Base-by-base conservation (phyloP, 2,888 invertebrate genomes). In the Tiliacea citrago region DNA sequence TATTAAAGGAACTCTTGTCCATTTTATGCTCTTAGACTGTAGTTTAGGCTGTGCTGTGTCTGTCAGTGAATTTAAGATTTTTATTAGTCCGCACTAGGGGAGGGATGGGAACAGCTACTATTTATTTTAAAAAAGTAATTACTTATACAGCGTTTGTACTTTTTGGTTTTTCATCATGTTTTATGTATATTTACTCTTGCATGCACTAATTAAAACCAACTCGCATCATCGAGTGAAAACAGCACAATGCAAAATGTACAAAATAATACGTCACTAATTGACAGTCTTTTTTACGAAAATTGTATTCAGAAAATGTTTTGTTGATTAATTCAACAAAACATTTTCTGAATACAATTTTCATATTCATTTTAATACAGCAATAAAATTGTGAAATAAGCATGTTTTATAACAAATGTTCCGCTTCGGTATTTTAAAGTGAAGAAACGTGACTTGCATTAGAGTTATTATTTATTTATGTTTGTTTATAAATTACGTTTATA, bases 381-480 rank as follows among this genome's bases (percentile, higher is more conserved):
- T 16, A 10, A 74, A 45, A 45, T 13, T 16, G 16, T 24, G 49
- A 55, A 65, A 71, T 29, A 71, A 68, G 68, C 9, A 66, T 58
- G 35, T 39, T 68, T 53, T 79, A 49, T 45, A 35, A 49, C 13
- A 24, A 61, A 61, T 51, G 21, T 61, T 68, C 16, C 35, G 13
- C 49, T 42, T 60, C 47, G 12, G 16, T 68, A 39, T 51, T 70
- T 74, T 49, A 57, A 58, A 60, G 13, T 61, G 68, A 57, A 65
- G 39, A 66, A 66, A 73, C 66, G 53, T 66, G 58, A 65, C 55
- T 69, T 39, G 69, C 68, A 62, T 69, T 39, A 45, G 8, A 29
- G 61, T 61, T 53, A 45, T 16, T 69, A 47, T 66, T 55, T 75
- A 75, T 75, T 51, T 45, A 51, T 78, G 39, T 62, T 39, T 79